Conservation (phyloP, 2,888 invertebrate species). For the Andrena bicolor region DNA sequence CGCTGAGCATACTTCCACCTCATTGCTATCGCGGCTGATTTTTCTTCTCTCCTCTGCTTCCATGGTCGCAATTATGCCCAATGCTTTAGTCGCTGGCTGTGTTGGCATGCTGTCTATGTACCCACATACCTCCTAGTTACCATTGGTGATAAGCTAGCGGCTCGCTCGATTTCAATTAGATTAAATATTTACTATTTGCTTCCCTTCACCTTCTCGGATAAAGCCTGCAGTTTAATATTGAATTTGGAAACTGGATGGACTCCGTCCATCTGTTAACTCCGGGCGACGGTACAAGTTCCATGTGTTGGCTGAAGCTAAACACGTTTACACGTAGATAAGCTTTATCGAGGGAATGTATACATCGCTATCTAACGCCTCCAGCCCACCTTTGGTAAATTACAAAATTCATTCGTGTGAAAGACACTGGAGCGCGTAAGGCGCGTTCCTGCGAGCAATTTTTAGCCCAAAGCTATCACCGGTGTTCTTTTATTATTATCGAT, state of each 20-base stretch:
- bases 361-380: neutral
- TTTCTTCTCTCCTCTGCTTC: slow-evolving; percentile 19
- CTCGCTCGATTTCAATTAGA: neutral
- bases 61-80: slow-evolving; percentile 2
- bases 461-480: slow-evolving; percentile 36
- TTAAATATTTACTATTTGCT: neutral
- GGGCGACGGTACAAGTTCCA: neutral
- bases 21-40: slow-evolving; percentile 38
- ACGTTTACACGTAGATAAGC: too few species aligned
- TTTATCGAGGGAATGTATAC: neutral
- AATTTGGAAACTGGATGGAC: too few species aligned
- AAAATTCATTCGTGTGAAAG: neutral
- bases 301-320: neutral
- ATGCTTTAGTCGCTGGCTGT: slow-evolving; percentile 11
- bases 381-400: neutral
- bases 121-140: neutral
- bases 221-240: neutral
- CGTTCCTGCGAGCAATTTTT: neutral
- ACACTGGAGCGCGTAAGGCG: neutral
- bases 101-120: neutral
- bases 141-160: slow-evolving; percentile 24
- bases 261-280: too few species aligned
- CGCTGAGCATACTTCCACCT: slow-evolving; percentile 54
- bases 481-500: slow-evolving; percentile 46
- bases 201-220: too few species aligned